These are phyloP conservation scores for Potorous gilbertii DNA, from an alignment of 2,797 vertebrate genomes.

Conservation along the genomic window DNA sequence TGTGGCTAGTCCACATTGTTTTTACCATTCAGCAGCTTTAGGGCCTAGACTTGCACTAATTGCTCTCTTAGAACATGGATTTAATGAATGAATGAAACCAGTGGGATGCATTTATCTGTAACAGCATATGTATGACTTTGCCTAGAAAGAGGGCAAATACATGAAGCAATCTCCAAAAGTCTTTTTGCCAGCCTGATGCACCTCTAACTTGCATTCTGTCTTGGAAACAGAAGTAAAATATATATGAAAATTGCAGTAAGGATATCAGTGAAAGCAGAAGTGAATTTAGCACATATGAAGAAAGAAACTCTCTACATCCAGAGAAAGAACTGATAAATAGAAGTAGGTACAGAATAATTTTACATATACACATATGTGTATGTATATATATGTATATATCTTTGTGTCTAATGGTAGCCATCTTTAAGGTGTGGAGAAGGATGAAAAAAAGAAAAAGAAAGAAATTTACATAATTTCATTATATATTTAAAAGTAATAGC, in stretches of 20 bases:
- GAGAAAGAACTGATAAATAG: no score
- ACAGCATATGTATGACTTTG: not conserved
- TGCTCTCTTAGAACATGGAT: not conserved
- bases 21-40: not conserved
- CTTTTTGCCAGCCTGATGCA: not conserved
- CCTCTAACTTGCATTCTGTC: not conserved
- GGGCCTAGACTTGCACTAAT: not conserved
- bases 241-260: not conserved
- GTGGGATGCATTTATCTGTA: not conserved
- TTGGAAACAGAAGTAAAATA: not conserved
- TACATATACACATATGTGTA: no score
- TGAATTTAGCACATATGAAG: not conserved
- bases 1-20: not conserved
- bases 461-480: no score
- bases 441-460: no score
- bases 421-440: no score
- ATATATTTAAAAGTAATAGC: no score
- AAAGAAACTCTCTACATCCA: no score
- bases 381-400: no score
- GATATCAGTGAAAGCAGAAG: not conserved
- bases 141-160: not conserved
- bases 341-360: no score
- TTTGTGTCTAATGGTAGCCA: no score
- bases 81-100: not conserved
- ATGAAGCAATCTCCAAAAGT: not conserved